A percentile compares a stretch with the other conserved stretches of the same genome.
Conservation (phyloP, 1,140 invertebrate species). For the Cotesia vestalis region DNA sequence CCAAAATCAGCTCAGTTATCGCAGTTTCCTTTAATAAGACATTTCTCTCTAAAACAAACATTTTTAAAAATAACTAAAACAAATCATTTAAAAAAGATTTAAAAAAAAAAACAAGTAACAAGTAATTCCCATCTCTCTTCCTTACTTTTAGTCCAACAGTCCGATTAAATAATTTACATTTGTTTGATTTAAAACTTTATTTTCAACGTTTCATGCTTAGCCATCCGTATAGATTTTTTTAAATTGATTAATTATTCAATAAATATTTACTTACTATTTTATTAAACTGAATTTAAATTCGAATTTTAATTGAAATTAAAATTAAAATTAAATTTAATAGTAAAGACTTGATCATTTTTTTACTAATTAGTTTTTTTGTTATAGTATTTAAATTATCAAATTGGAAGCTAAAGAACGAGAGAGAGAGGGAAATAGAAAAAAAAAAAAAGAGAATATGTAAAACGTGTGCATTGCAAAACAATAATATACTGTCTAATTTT, state of each 20-base stretch:
- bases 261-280: constrained; percentile 22
- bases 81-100: background rate
- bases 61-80: constrained; percentile 24
- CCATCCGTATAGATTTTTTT: too few species aligned
- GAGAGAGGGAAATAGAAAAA: constrained; percentile 16
- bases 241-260: background rate
- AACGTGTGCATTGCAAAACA: constrained; percentile 54
- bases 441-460: constrained; percentile 38
- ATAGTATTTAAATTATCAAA: background rate
- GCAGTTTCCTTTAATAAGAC: constrained; percentile 41
- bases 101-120: constrained; percentile 21
- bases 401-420: constrained; percentile 20
- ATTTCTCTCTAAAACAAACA: constrained; percentile 28
- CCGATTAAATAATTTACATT: constrained; percentile 29
- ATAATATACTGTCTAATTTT: constrained; percentile 40
- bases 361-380: background rate
- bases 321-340: background rate
- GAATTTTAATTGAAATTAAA: background rate
- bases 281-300: too few species aligned
- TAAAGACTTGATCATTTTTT: background rate
- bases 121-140: constrained; percentile 25
- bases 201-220: too few species aligned
- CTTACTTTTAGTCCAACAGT: constrained; percentile 46
- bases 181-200: constrained; percentile 22
- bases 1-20: constrained; percentile 66